Evolutionary conservation across 2,888 invertebrate species (phyloP).

Genomic region (Hymenopus coronatus): DNA sequence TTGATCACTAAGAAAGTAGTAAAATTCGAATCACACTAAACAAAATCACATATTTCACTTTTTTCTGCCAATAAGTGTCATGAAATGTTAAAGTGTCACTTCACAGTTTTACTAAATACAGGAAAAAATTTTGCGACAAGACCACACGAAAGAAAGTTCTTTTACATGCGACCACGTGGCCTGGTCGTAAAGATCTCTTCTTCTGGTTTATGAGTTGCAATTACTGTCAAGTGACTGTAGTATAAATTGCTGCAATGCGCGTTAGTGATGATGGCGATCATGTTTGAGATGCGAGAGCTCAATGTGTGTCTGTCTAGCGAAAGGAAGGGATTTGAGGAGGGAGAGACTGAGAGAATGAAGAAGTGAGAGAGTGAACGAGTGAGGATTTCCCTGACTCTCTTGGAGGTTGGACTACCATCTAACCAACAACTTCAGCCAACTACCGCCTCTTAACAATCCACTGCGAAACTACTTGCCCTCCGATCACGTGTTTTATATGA

Average conservation of each 20-base stretch:
- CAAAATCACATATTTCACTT: neutral
- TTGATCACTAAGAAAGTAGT: neutral
- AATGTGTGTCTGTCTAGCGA: neutral
- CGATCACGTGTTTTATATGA: constrained; percentile 13
- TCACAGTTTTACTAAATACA: neutral
- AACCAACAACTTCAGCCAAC: neutral
- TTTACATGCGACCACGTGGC: constrained; percentile 8
- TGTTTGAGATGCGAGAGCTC: neutral
- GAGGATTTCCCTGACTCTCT: neutral
- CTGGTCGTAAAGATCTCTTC: neutral
- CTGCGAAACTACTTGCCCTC: neutral
- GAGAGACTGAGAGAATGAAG: neutral
- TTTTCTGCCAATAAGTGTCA: neutral
- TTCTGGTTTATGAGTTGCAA: constrained; percentile 13
- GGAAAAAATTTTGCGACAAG: neutral
- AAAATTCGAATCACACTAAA: neutral
- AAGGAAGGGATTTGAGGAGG: neutral
- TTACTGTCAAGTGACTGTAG: constrained; percentile 12
- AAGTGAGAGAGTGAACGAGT: neutral
- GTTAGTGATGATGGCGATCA: constrained; percentile 9
- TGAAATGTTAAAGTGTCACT: neutral
- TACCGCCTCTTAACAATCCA: neutral
- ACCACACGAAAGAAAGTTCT: neutral
- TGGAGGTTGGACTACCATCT: neutral
- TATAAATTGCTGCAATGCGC: constrained; percentile 2